Evolutionary conservation across 2,888 invertebrate species (phyloP).

Genomic region (Limnephilus auricula): DNA sequence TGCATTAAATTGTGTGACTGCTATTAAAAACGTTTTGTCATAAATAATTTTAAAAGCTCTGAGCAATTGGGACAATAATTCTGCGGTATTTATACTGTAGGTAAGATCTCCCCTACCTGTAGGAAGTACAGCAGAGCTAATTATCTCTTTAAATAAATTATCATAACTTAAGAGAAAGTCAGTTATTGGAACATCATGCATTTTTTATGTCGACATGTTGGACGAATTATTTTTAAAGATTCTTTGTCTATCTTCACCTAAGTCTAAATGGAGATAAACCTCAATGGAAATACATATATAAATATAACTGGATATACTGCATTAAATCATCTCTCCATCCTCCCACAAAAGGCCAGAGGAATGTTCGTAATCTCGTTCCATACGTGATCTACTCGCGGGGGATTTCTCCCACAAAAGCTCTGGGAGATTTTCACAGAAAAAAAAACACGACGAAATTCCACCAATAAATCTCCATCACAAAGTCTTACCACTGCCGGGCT

Average conservation of each 20-base stretch:
- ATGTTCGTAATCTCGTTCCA: slow-evolving; percentile 54
- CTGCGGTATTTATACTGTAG: too few species aligned
- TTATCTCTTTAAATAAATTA: too few species aligned
- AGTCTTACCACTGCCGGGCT: slow-evolving; percentile 46
- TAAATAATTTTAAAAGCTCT: too few species aligned
- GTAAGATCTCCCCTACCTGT: too few species aligned
- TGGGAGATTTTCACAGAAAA: slow-evolving; percentile 50
- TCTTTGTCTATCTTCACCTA: neutral
- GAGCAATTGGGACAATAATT: too few species aligned
- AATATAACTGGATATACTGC: neutral
- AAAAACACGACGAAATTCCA: slow-evolving; percentile 44
- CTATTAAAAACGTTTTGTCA: too few species aligned
- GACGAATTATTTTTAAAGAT: too few species aligned
- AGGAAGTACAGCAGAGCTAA: too few species aligned
- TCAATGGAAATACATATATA: neutral
- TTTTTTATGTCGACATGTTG: too few species aligned
- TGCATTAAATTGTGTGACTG: too few species aligned
- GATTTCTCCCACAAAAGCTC: slow-evolving; percentile 57
- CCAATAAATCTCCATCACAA: slow-evolving; percentile 64
- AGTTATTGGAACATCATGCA: neutral
- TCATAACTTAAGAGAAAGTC: too few species aligned
- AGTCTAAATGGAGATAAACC: neutral
- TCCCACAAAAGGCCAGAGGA: neutral
- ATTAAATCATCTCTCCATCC: neutral
- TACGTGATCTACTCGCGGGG: slow-evolving; percentile 61